Evolutionary conservation across 2,797 vertebrate genomes (phyloP).

Genomic region (Streptopelia turtur): DNA sequence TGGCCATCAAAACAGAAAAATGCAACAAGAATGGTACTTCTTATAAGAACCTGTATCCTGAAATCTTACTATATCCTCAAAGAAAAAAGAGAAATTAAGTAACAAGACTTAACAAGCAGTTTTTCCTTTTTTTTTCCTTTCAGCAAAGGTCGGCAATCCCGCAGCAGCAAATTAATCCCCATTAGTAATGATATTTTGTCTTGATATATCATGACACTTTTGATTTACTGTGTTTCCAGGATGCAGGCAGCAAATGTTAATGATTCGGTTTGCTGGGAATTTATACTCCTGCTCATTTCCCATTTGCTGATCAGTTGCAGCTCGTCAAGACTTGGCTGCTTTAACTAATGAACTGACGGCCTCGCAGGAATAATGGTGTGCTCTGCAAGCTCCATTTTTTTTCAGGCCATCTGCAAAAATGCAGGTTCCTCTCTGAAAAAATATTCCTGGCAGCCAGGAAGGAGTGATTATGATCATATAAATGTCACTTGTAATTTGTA

Average conservation of each 20-base stretch:
- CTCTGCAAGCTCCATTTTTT: constrained; percentile 62
- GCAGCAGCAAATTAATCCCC: constrained; percentile 84
- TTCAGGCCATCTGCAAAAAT: constrained; percentile 79
- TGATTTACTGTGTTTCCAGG: constrained; percentile 83
- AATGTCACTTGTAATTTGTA: constrained; percentile 81
- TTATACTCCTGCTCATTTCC: constrained; percentile 82
- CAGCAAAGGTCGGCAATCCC: constrained; percentile 79
- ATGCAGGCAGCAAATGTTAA: constrained; percentile 84
- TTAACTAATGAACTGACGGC: constrained; percentile 81
- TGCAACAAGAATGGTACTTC: neutral
- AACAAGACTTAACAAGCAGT: constrained; percentile 74
- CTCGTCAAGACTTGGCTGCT: constrained; percentile 80
- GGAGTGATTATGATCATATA: constrained; percentile 79
- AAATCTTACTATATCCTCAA: neutral
- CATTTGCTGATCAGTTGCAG: constrained; percentile 83
- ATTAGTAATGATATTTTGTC: constrained; percentile 86
- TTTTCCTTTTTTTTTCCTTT: constrained; percentile 63
- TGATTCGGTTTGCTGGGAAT: constrained; percentile 82
- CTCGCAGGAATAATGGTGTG: constrained; percentile 80
- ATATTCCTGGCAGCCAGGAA: constrained; percentile 73
- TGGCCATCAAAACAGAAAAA: neutral
- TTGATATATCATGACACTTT: constrained; percentile 80
- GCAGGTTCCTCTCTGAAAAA: constrained; percentile 74
- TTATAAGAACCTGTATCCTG: neutral
- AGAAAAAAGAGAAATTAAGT: constrained; percentile 64